Percentiles rank a stretch among this genome's conserved stretches.
Conservation (phyloP, 2,797 vertebrate genomes). For the Poeciliopsis presidionis region DNA sequence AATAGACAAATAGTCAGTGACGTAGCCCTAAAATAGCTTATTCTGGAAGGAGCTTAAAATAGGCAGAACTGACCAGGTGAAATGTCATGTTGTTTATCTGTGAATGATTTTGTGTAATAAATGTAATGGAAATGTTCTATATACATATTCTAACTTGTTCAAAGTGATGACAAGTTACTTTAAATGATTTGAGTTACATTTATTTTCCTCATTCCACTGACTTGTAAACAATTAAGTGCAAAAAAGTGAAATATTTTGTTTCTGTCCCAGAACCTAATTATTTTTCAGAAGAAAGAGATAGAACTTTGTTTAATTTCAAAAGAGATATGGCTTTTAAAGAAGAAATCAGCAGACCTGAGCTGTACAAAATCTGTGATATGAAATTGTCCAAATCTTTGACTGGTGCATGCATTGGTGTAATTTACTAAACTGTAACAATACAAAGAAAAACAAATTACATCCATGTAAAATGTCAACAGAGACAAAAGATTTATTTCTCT, state of each 20-base stretch:
- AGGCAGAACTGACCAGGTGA: no score
- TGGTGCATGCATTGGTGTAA: not conserved
- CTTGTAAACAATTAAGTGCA: no score
- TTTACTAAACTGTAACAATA: not conserved
- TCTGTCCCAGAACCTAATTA: not conserved
- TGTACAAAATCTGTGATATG: not conserved
- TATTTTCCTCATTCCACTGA: no score
- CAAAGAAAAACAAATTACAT: not conserved
- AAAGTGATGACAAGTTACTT: no score
- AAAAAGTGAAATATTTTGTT: not conserved
- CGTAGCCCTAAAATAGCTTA: no score
- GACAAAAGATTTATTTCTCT: not conserved
- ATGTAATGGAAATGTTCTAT: no score
- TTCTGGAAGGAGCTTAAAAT: no score
- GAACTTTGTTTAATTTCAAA: not conserved
- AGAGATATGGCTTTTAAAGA: not conserved
- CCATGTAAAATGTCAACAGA: not conserved
- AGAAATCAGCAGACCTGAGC: not conserved
- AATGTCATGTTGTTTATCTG: no score
- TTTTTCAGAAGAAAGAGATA: not conserved
- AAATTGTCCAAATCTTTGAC: not conserved
- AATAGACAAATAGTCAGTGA: not conserved
- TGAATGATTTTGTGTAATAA: no score
- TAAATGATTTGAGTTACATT: no score
- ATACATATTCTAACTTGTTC: no score